phyloP scores from a whole-genome alignment of 2,797 vertebrate genomes.

The Syngnathus acus region DNA sequence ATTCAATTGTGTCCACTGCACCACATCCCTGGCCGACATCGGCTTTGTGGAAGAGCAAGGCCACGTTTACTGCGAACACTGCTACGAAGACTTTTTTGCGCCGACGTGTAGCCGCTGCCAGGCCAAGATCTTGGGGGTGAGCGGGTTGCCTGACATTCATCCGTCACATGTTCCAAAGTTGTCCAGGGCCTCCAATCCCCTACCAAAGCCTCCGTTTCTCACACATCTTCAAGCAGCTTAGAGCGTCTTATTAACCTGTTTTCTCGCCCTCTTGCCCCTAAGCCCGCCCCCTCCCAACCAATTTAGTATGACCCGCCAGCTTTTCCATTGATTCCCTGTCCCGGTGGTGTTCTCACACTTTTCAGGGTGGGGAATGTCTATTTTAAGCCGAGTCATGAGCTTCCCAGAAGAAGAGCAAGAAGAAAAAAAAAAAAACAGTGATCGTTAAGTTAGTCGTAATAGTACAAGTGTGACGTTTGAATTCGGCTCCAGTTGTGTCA shows the following conservation, averaged over 20 bases:
- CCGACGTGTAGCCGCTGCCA: slow-evolving; percentile 89
- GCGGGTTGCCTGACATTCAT: slow-evolving; percentile 54
- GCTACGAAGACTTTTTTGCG: slow-evolving; percentile 96
- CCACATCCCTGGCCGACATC: slow-evolving; percentile 81
- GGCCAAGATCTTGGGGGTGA: slow-evolving; percentile 92
- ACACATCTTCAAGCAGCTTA: slow-evolving; percentile 65
- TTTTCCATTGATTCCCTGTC: slow-evolving; percentile 35
- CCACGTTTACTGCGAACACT: slow-evolving; percentile 85
- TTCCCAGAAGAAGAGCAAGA: slow-evolving; percentile 5
- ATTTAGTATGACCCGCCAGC: slow-evolving; percentile 39
- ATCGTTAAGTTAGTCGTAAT: slow-evolving; percentile 1
- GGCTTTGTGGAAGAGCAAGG: slow-evolving; percentile 94
- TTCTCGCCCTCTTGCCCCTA: slow-evolving; percentile 58
- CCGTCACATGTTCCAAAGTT: slow-evolving; percentile 52
- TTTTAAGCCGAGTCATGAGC: slow-evolving; percentile 52
- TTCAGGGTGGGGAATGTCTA: slow-evolving; percentile 52
- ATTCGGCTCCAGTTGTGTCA: not conserved
- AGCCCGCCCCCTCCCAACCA: slow-evolving; percentile 31
- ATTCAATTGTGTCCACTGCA: slow-evolving; percentile 90
- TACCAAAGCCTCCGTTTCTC: slow-evolving; percentile 57
- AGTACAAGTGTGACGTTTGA: slow-evolving; percentile 4
- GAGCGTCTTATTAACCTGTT: slow-evolving; percentile 55
- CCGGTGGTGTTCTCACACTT: slow-evolving; percentile 46
- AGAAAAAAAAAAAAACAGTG: not conserved
- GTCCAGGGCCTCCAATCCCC: slow-evolving; percentile 45